A percentile compares a stretch with the other conserved stretches of the same genome.
These are phyloP conservation scores for Anolis carolinensis DNA, from an alignment of 2,113 vertebrate species.

Conservation along the genomic window DNA sequence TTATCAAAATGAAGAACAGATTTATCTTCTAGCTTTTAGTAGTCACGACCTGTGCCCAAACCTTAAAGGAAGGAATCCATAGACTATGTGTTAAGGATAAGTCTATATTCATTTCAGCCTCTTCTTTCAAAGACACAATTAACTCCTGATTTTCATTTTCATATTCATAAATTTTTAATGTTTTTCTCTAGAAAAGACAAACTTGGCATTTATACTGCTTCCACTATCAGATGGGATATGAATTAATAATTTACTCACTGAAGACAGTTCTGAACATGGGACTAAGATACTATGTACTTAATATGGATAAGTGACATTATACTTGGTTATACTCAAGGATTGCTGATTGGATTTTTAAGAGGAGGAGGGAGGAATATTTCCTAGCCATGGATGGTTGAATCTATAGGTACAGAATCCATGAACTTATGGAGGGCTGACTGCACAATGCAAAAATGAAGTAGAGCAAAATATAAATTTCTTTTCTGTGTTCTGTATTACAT, in stretches of 20 bases:
- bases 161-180: not conserved
- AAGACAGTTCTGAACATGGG: not conserved
- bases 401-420: no score
- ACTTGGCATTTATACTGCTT: not conserved
- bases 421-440: no score
- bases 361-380: no score
- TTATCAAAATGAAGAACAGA: not conserved
- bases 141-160: not conserved
- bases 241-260: not conserved
- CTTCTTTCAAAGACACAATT: accelerated
- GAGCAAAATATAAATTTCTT: no score
- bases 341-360: no score
- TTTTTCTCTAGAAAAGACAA: not conserved
- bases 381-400: no score
- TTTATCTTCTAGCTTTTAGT: not conserved
- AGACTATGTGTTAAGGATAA: not conserved
- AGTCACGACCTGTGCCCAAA: accelerated
- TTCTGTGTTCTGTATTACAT: no score
- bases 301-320: no score
- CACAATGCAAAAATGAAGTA: no score
- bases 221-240: no score
- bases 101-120: not conserved
- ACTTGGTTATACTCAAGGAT: no score
- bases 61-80: not conserved
- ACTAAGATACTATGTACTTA: not conserved